Evolutionary conservation across 2,888 invertebrate genomes (phyloP).

Genomic region (Agrochola circellaris): DNA sequence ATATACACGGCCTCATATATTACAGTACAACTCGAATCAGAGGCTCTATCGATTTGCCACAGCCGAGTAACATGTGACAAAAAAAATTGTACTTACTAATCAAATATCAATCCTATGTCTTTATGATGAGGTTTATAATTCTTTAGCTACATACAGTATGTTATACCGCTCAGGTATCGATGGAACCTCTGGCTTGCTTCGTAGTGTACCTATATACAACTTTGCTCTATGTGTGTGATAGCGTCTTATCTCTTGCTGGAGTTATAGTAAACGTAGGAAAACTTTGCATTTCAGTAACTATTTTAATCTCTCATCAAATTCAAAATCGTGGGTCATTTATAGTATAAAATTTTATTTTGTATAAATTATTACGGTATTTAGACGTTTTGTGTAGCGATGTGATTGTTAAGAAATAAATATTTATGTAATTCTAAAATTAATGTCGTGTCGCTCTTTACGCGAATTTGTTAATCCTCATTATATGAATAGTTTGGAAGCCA

Average conservation of each 20-base stretch:
- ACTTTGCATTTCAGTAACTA: conserved; percentile 58
- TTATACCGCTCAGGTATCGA: not conserved
- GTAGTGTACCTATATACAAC: not conserved
- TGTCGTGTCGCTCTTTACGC: conserved; percentile 50
- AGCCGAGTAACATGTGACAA: not conserved
- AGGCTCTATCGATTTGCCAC: conserved; percentile 8
- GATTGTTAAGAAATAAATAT: conserved; percentile 37
- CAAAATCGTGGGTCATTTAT: conserved; percentile 26
- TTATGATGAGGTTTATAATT: conserved; percentile 8
- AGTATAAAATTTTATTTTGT: conserved; percentile 30
- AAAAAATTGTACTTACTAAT: not conserved
- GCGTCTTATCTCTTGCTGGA: conserved; percentile 16
- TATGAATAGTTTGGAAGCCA: not conserved
- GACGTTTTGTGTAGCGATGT: conserved; percentile 37
- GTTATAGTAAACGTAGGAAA: conserved; percentile 55
- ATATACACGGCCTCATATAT: conserved; percentile 37
- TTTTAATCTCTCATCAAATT: conserved; percentile 37
- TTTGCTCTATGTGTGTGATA: conserved; percentile 36
- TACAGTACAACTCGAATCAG: conserved; percentile 1
- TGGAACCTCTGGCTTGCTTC: conserved; percentile 3
- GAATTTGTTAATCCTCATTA: conserved; percentile 42
- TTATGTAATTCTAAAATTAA: conserved; percentile 42
- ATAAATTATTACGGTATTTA: conserved; percentile 40
- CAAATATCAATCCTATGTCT: conserved; percentile 14
- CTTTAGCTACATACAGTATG: not conserved